Evolutionary conservation across 1,140 invertebrate species (phyloP), one percentile per base, ranked within the genome.

Genomic region (Aphelenchoides fujianensis): DNA sequence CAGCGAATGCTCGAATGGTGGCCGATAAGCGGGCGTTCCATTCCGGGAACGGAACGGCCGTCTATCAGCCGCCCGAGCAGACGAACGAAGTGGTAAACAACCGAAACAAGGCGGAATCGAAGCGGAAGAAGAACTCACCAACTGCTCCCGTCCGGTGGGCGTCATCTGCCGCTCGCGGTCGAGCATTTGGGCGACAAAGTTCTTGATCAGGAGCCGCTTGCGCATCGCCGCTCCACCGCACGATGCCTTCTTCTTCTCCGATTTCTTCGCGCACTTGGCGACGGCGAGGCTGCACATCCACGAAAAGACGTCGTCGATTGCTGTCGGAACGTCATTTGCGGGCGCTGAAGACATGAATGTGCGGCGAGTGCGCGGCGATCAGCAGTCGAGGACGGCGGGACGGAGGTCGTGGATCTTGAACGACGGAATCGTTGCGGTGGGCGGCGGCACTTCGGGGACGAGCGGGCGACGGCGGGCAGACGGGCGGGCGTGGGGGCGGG

Each of bases 151-250:
- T 69, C 69, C 36, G 32, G 19, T 41, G 35, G 27, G 32, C 7
- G 28, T 12, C 28, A 73, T 74, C 30, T 78, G 63, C 28, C 61
- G 41, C 37, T 79, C 78, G 64, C 78, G 77, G 28, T 73, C 64
- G 35, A 79, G 70, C 77, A 79, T 79, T 67, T 80, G 78, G 1
- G 77, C 71, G 54, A 79, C 77, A 61, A 79, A 79, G 53, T 79
- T 79, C 41, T 79, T 79, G 54, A 79, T 79, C 27, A 79, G 54
- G 31, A 79, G 48, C 79, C 77, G 73, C 74, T 79, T 79, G 19
- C 77, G 64, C 77, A 79, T 79, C 23, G 77, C 77, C 32, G 77
- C 77, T 55, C 77, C 77, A 30, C 77, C 77, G 55, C 79, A 81
- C 7, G 77, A 78, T 28, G 77, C 77, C 36, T 81, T 78, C 68